Conservation (phyloP, 2,888 invertebrate species). For the Argyresthia albistria region DNA sequence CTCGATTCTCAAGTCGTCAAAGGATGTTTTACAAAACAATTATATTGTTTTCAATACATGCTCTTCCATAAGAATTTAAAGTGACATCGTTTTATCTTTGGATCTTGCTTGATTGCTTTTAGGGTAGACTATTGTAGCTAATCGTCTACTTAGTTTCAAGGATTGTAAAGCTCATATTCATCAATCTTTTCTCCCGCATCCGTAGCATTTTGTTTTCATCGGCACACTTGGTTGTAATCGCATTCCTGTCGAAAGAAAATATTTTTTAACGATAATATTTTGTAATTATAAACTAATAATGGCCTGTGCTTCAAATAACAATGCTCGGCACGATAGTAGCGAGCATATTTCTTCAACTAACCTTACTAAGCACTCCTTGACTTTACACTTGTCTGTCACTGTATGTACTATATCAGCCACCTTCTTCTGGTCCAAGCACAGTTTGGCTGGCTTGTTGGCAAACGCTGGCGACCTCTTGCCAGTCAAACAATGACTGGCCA, state of each 20-base stretch:
- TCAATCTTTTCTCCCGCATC: slow-evolving; percentile 19
- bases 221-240: slow-evolving; percentile 57
- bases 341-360: neutral
- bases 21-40: too few species aligned
- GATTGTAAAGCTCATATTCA: neutral
- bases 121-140: too few species aligned
- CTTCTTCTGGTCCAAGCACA: slow-evolving; percentile 32
- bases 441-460: slow-evolving; percentile 13
- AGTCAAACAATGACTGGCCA: slow-evolving; percentile 51
- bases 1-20: too few species aligned
- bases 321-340: neutral
- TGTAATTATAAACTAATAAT: neutral
- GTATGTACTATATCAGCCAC: slow-evolving; percentile 46
- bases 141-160: neutral
- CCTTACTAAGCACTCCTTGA: slow-evolving; percentile 35
- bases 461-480: slow-evolving; percentile 54
- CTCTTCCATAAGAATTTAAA: neutral
- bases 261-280: neutral
- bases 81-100: neutral
- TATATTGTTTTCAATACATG: too few species aligned
- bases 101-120: neutral
- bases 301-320: neutral
- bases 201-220: slow-evolving; percentile 58
- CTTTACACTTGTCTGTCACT: slow-evolving; percentile 29
- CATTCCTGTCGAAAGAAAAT: slow-evolving; percentile 21